A percentile compares a stretch with the other conserved stretches of the same genome.
phyloP scores from a whole-genome alignment of 1,140 invertebrate species.

The Brachionus sp. region DNA sequence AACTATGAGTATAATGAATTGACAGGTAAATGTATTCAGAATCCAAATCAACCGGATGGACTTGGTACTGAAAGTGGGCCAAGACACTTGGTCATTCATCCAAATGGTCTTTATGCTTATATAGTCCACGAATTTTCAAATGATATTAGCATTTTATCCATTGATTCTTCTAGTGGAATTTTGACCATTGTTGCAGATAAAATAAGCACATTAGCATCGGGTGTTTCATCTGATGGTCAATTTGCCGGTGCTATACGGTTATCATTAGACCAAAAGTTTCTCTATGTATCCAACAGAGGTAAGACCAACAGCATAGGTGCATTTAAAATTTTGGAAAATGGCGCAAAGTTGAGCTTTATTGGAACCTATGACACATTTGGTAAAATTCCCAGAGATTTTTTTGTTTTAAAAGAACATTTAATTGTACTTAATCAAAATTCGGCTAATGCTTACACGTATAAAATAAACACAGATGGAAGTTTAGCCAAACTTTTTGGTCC shows the following conservation, averaged over 20 bases:
- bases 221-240: constrained; percentile 18
- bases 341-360: background rate
- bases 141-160: background rate
- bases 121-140: constrained; percentile 33
- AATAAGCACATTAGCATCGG: constrained; percentile 16
- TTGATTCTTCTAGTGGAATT: background rate
- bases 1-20: background rate
- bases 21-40: background rate
- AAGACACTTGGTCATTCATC: constrained; percentile 22
- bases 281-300: constrained; percentile 21
- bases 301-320: constrained; percentile 25
- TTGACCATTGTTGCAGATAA: constrained; percentile 4
- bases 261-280: constrained; percentile 21
- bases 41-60: background rate
- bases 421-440: constrained; percentile 27
- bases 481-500: background rate
- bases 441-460: background rate
- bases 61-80: background rate
- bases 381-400: constrained; percentile 18
- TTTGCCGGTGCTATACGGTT: constrained; percentile 20
- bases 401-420: constrained; percentile 10
- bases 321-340: constrained; percentile 27
- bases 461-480: constrained; percentile 18
- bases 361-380: constrained; percentile 35
- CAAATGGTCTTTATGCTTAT: constrained; percentile 35